These are phyloP conservation scores for Aurelia sp. DNA, from an alignment of 30 jellyfish, hydroid and myxozoan genomes.

Conservation along the genomic window DNA sequence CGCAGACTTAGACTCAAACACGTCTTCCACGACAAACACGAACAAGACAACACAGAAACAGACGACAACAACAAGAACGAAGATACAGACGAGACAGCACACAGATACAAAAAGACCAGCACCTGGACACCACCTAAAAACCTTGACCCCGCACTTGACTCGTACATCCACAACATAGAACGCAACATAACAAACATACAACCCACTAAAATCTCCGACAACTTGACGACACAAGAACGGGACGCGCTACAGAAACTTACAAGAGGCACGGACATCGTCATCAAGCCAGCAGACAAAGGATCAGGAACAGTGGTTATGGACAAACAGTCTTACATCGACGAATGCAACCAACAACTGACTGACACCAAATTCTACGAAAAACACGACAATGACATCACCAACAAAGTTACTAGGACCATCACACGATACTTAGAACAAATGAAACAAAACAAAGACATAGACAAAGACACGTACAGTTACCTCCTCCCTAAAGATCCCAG, in stretches of 20 bases:
- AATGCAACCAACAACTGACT: slow-evolving; percentile 14
- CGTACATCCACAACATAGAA: neutral
- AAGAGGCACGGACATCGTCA: neutral
- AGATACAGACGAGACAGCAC: neutral
- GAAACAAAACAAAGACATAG: slow-evolving; percentile 11
- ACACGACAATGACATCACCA: slow-evolving; percentile 27
- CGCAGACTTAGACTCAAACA: neutral
- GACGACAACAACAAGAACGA: neutral
- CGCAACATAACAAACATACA: neutral
- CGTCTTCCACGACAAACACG: neutral
- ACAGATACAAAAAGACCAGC: neutral
- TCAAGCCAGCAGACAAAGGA: slow-evolving; percentile 1
- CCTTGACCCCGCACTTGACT: neutral
- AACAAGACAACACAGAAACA: no score
- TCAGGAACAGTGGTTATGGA: neutral
- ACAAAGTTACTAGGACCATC: slow-evolving; percentile 18
- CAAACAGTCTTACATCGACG: neutral
- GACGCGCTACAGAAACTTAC: neutral
- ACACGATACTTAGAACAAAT: slow-evolving; percentile 8
- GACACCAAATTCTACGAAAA: slow-evolving; percentile 23
- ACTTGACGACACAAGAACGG: neutral
- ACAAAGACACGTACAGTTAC: slow-evolving; percentile 27
- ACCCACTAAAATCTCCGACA: neutral
- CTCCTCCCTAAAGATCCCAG: slow-evolving; percentile 8
- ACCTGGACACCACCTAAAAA: neutral